These are phyloP conservation scores for Bugula neritina DNA, from an alignment of 2,888 invertebrate genomes.

Conservation along the genomic window DNA sequence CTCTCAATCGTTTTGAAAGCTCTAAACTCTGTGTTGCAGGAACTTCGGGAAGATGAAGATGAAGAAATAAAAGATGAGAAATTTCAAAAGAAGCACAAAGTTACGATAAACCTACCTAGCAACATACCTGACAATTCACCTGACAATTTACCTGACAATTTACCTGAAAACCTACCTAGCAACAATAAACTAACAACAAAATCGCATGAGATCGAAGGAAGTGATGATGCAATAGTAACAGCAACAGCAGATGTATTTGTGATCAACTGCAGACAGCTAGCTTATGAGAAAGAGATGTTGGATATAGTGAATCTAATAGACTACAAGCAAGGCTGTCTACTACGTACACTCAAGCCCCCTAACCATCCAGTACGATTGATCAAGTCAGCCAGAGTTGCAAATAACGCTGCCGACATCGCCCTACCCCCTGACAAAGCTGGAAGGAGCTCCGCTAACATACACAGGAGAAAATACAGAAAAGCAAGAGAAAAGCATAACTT, in stretches of 20 bases:
- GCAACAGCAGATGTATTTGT: constrained; percentile 34
- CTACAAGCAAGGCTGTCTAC: constrained; percentile 39
- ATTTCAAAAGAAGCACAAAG: background rate
- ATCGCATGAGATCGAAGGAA: constrained; percentile 28
- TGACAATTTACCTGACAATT: no score
- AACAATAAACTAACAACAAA: background rate
- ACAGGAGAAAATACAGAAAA: background rate
- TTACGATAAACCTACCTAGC: constrained; percentile 6
- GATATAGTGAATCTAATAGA: constrained; percentile 49
- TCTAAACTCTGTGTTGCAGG: background rate
- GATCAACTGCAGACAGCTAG: constrained; percentile 46
- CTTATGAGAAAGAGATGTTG: constrained; percentile 40
- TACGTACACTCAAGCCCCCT: constrained; percentile 36
- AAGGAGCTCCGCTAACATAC: background rate
- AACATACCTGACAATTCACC: no score
- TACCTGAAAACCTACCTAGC: no score
- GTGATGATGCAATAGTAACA: constrained; percentile 27
- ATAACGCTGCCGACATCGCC: background rate
- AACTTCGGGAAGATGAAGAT: background rate
- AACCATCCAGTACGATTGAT: constrained; percentile 6
- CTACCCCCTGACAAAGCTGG: background rate
- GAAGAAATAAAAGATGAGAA: background rate
- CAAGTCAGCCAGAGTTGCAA: background rate
- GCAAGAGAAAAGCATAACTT: background rate
- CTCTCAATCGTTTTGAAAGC: no score